Percentiles rank a stretch among this genome's conserved stretches.
phyloP scores from a whole-genome alignment of 2,797 vertebrate species.

The Sorex maritimensis region DNA sequence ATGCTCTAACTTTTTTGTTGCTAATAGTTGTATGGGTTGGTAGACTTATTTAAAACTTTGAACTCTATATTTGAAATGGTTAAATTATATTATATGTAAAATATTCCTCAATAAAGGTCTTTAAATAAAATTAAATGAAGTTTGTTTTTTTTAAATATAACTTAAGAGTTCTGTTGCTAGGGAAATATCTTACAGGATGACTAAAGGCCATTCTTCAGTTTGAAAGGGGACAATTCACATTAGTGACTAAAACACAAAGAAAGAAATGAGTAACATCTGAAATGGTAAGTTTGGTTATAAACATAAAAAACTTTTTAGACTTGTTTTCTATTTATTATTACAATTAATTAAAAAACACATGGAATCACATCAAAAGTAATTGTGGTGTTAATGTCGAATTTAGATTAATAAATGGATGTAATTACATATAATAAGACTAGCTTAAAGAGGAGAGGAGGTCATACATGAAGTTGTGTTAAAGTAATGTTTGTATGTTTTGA shows the following conservation, averaged over 20 bases:
- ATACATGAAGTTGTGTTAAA: background rate
- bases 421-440: background rate
- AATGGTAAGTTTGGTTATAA: background rate
- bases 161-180: background rate
- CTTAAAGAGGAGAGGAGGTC: background rate
- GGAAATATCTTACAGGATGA: background rate
- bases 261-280: background rate
- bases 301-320: background rate
- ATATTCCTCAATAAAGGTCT: background rate
- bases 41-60: background rate
- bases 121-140: background rate
- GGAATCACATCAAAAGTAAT: background rate
- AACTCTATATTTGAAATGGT: background rate
- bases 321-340: background rate
- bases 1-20: slow-evolving; percentile 1
- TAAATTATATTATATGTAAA: background rate
- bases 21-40: background rate
- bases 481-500: background rate
- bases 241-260: background rate
- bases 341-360: background rate
- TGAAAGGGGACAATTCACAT: background rate
- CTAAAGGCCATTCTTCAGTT: background rate
- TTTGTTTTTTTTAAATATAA: too few relatives aligned
- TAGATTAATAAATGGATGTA: background rate
- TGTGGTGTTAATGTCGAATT: background rate